Percentiles rank a stretch among this genome's conserved stretches.
Evolutionary conservation across 1,140 invertebrate genomes (phyloP).

Genomic region (Carcinoscorpius rotundicauda): DNA sequence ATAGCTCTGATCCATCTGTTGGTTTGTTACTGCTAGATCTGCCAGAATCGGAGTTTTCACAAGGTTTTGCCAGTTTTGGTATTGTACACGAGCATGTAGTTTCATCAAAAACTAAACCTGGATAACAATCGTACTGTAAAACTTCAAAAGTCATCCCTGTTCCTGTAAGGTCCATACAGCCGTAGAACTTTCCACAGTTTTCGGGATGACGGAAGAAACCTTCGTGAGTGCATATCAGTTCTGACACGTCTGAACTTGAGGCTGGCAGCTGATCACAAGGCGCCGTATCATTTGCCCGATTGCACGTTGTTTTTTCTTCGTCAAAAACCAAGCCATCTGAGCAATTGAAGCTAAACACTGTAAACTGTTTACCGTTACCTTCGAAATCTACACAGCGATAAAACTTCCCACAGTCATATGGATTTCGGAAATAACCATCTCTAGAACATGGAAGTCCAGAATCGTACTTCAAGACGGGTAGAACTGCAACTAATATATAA

Average conservation of each 20-base stretch:
- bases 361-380: slow-evolving; percentile 8
- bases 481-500: no score
- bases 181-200: slow-evolving; percentile 25
- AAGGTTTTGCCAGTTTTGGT: slow-evolving; percentile 15
- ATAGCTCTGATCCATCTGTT: neutral
- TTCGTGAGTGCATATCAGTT: slow-evolving; percentile 13
- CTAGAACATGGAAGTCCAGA: slow-evolving; percentile 3
- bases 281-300: slow-evolving; percentile 22
- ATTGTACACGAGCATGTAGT: slow-evolving; percentile 18
- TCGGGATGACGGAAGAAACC: slow-evolving; percentile 24
- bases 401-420: slow-evolving; percentile 19
- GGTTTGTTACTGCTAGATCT: neutral
- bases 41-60: slow-evolving; percentile 24
- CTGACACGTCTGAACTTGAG: no score
- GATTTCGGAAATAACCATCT: slow-evolving; percentile 20
- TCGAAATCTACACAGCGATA: slow-evolving; percentile 18
- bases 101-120: slow-evolving; percentile 32
- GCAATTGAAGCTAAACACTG: slow-evolving; percentile 41
- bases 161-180: slow-evolving; percentile 37
- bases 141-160: slow-evolving; percentile 26
- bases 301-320: slow-evolving; percentile 25
- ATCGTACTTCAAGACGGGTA: no score
- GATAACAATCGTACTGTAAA: slow-evolving; percentile 35
- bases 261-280: slow-evolving; percentile 1
- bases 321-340: slow-evolving; percentile 32